These are phyloP conservation scores for Cyprinodon diabolis DNA, from an alignment of 2,797 vertebrate species.

Conservation along the genomic window DNA sequence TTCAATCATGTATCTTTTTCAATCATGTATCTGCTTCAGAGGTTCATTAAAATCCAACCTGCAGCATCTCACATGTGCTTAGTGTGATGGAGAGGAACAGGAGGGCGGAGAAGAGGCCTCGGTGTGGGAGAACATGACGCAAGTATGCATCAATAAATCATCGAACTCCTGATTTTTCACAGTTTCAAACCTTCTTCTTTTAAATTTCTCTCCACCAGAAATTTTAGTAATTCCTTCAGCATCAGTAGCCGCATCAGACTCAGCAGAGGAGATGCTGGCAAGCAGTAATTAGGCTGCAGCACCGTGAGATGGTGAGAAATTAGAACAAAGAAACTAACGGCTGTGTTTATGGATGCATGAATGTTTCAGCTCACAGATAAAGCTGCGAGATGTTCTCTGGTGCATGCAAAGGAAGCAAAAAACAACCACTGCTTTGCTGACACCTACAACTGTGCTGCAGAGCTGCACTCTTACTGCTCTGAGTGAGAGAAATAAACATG, in stretches of 20 bases:
- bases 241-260: background rate
- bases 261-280: background rate
- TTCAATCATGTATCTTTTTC: background rate
- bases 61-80: background rate
- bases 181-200: conserved; percentile 15
- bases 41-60: background rate
- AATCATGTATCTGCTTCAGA: background rate
- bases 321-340: background rate
- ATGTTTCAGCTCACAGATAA: conserved; percentile 7
- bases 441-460: conserved; percentile 49
- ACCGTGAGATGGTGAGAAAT: background rate
- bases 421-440: conserved; percentile 50
- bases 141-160: conserved; percentile 47
- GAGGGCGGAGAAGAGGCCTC: background rate
- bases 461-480: conserved; percentile 22
- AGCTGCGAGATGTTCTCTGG: conserved; percentile 16
- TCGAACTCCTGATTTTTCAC: conserved; percentile 19
- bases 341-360: background rate
- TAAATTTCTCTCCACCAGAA: background rate
- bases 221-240: too few relatives aligned
- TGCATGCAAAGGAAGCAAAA: conserved; percentile 37
- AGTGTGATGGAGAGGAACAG: background rate
- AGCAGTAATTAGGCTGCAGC: background rate
- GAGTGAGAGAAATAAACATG: conserved; percentile 38
- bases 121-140: conserved; percentile 23